Conservation (phyloP, 2,113 vertebrate genomes). For the Edolisoma coerulescens region DNA sequence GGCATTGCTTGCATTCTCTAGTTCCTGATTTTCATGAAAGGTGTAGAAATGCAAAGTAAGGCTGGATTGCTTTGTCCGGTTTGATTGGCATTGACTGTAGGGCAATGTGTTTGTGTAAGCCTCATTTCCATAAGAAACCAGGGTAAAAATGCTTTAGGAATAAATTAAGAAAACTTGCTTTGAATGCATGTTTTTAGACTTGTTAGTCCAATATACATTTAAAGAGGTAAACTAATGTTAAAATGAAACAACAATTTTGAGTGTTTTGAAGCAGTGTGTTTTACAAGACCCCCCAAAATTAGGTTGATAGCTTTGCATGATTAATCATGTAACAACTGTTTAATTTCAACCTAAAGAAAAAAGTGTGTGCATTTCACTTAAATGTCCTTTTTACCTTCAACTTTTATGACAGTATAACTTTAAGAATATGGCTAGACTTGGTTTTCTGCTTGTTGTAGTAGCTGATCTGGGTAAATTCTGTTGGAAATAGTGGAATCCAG, state of each 20-base stretch:
- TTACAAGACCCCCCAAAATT: neutral
- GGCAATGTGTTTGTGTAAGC: neutral
- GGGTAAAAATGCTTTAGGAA: neutral
- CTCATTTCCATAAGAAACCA: constrained; percentile 34
- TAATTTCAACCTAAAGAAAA: neutral
- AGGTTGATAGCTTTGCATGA: neutral
- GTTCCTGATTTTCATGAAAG: neutral
- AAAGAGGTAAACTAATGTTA: neutral
- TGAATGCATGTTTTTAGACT: neutral
- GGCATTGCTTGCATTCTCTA: neutral
- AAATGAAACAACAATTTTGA: neutral
- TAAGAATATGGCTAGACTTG: neutral
- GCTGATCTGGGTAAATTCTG: neutral
- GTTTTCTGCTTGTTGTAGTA: neutral
- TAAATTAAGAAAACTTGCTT: neutral
- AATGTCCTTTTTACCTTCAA: neutral
- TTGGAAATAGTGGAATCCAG: neutral
- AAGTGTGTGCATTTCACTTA: neutral
- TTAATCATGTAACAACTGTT: neutral
- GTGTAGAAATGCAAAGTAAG: neutral
- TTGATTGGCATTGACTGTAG: constrained; percentile 17
- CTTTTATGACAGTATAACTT: neutral
- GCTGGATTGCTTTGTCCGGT: neutral
- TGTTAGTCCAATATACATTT: neutral
- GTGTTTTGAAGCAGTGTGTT: neutral